Percentiles rank a stretch among this genome's conserved stretches.
Evolutionary conservation across 2,888 invertebrate genomes (phyloP).

Genomic region (Pachycephus smyrnensis): DNA sequence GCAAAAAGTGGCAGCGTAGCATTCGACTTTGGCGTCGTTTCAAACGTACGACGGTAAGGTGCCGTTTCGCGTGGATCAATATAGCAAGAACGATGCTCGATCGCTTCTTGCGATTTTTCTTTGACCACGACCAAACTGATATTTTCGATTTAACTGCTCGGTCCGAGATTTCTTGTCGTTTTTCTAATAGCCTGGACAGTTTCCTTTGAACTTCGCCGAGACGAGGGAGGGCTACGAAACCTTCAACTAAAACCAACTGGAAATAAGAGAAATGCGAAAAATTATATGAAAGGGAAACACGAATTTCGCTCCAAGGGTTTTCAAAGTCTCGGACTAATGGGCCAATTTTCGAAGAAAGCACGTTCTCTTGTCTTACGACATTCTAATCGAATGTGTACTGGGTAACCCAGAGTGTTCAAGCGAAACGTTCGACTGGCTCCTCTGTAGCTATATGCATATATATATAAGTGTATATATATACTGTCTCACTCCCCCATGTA

Average conservation of each 20-base stretch:
- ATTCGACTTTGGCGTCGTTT: too few species aligned
- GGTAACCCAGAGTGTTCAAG: background rate
- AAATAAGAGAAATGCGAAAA: too few species aligned
- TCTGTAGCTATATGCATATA: background rate
- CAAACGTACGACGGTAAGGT: background rate
- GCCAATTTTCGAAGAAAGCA: background rate
- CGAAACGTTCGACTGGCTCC: background rate
- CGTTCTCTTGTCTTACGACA: slow-evolving; percentile 5
- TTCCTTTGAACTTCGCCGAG: background rate
- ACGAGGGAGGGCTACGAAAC: background rate
- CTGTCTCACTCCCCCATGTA: background rate
- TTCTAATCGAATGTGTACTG: background rate
- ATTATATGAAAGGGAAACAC: background rate
- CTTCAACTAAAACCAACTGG: background rate
- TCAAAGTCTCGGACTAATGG: background rate
- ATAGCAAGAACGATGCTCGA: background rate
- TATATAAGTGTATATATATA: background rate
- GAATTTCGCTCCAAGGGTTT: background rate
- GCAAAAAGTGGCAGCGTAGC: too few species aligned
- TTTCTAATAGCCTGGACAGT: background rate
- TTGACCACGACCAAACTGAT: background rate
- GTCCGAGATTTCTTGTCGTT: background rate
- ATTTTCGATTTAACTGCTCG: background rate
- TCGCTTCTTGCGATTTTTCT: background rate
- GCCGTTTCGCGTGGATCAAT: background rate